These are phyloP conservation scores for Hetaerina titia DNA, from an alignment of 2,888 invertebrate species.

Conservation along the genomic window DNA sequence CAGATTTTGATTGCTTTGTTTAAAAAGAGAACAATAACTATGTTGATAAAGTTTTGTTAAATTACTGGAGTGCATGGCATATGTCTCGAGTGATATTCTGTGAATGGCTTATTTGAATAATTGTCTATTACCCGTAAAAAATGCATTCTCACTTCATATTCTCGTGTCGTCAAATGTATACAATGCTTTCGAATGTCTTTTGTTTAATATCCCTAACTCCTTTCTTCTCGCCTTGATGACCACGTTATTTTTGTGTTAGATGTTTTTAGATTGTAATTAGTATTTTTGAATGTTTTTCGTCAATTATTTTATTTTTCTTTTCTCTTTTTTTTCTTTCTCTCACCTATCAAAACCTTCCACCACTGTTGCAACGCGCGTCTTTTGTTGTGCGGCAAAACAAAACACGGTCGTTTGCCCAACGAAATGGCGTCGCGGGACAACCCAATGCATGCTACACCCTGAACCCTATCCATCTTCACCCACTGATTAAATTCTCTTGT, in stretches of 20 bases:
- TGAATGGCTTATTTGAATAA: constrained; percentile 51
- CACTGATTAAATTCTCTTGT: not conserved
- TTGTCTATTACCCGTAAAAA: not conserved
- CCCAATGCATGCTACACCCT: not conserved
- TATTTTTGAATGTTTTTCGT: constrained; percentile 74
- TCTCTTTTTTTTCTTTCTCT: constrained; percentile 73
- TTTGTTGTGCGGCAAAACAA: constrained; percentile 3
- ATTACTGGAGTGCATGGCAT: not conserved
- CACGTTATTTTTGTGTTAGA: not conserved
- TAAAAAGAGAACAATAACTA: not conserved
- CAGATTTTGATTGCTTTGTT: not conserved
- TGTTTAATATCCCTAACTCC: not conserved
- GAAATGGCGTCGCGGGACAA: constrained; percentile 8
- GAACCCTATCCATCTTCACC: not conserved
- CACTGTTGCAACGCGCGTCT: not conserved
- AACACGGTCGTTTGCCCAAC: constrained; percentile 28
- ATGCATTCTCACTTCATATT: not conserved
- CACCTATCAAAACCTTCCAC: not conserved
- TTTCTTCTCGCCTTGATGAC: constrained; percentile 9
- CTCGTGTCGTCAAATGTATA: not conserved
- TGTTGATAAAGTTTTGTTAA: not conserved
- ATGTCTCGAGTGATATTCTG: not conserved
- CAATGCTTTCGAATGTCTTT: not conserved
- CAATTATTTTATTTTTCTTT: constrained; percentile 75
- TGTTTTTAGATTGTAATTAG: constrained; percentile 43